Evolutionary conservation across 30 jellyfish, hydroid and myxozoan genomes (phyloP).

Genomic region (Chironex yamaguchii): DNA sequence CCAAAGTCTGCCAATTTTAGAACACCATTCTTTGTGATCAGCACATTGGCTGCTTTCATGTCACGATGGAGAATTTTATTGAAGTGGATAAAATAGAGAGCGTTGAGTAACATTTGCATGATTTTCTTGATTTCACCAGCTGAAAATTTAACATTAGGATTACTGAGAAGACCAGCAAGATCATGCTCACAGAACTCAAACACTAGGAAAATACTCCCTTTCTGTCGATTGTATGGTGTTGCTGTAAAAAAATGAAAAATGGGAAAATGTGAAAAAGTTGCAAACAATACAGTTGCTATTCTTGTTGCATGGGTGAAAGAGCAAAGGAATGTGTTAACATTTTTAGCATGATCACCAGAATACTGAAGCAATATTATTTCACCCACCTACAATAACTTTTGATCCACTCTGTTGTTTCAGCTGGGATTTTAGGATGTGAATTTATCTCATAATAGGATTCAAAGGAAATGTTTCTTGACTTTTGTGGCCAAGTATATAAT

Average conservation of each 20-base stretch:
- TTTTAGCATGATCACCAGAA: too few species aligned
- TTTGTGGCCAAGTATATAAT: too few species aligned
- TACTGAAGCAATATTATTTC: too few species aligned
- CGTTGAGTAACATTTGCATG: constrained; percentile 95
- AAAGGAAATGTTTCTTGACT: too few species aligned
- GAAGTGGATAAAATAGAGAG: constrained; percentile 93
- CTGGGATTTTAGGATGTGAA: too few species aligned
- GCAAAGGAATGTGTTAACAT: too few species aligned
- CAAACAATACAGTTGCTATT: too few species aligned
- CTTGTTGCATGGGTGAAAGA: too few species aligned
- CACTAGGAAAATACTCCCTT: constrained; percentile 94
- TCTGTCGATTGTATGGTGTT: constrained; percentile 89
- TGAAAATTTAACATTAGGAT: constrained; percentile 80
- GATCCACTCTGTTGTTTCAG: neutral
- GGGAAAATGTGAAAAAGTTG: too few species aligned
- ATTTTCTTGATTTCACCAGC: constrained; percentile 92
- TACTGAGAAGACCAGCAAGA: constrained; percentile 93
- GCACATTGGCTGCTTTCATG: constrained; percentile 98
- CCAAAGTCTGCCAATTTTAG: constrained; percentile 99
- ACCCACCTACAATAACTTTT: too few species aligned
- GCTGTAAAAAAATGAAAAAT: constrained; percentile 64
- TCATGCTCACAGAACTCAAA: constrained; percentile 99
- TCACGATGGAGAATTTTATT: constrained; percentile 98
- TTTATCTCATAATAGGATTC: too few species aligned
- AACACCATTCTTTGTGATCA: constrained; percentile 94